These are phyloP conservation scores for Nyctereutes procyonoides DNA, from an alignment of 2,113 vertebrate genomes.

Conservation along the genomic window DNA sequence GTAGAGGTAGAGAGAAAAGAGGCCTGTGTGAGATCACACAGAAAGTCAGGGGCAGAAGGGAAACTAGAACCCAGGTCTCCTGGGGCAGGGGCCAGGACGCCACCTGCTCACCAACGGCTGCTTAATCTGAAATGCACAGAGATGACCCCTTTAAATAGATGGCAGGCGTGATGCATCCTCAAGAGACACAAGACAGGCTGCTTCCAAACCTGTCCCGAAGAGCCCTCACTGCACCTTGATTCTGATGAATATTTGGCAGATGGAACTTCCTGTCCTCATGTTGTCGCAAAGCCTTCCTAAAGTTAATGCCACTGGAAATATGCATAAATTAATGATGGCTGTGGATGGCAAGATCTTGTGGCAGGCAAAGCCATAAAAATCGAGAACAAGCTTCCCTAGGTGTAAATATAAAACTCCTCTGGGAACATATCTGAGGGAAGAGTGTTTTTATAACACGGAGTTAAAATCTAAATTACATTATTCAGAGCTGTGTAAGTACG, in stretches of 20 bases:
- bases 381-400: constrained; percentile 80
- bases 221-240: neutral
- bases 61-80: neutral
- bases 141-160: neutral
- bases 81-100: neutral
- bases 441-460: constrained; percentile 83
- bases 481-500: constrained; percentile 79
- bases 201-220: neutral
- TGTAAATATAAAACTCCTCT: constrained; percentile 85
- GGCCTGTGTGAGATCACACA: neutral
- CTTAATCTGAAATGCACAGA: neutral
- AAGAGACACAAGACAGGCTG: neutral
- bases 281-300: constrained; percentile 82
- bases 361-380: constrained; percentile 83
- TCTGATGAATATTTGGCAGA: constrained; percentile 44
- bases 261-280: constrained; percentile 38
- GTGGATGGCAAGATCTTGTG: constrained; percentile 79
- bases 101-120: neutral
- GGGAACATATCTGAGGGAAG: constrained; percentile 82
- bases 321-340: constrained; percentile 82
- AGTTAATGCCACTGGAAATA: constrained; percentile 81
- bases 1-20: neutral
- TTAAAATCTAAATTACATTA: constrained; percentile 86
- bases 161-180: neutral
- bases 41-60: neutral